These are phyloP conservation scores for Eriocheir sinensis DNA, from an alignment of 1,140 invertebrate species.

Conservation along the genomic window DNA sequence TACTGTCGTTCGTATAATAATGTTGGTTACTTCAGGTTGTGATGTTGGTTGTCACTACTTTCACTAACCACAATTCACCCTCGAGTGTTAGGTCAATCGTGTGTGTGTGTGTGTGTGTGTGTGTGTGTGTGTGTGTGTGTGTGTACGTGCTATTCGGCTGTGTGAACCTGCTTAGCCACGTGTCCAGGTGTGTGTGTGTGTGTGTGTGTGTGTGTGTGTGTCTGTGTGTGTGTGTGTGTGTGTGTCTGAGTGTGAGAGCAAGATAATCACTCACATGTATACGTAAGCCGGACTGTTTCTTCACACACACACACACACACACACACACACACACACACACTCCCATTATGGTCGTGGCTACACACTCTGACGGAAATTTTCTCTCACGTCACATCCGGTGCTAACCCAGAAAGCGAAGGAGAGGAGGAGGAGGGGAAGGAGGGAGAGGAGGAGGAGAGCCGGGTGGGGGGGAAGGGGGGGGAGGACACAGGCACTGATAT, in stretches of 20 bases:
- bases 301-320: neutral
- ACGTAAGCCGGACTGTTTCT: neutral
- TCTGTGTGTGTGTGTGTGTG: constrained; percentile 36
- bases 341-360: neutral
- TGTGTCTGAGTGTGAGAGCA: neutral
- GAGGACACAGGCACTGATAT: neutral
- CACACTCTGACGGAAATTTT: constrained; percentile 14
- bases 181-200: neutral
- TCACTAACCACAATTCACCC: neutral
- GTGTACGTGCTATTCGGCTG: neutral
- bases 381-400: neutral
- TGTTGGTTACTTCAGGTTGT: neutral
- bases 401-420: neutral
- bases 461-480: no score
- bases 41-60: neutral
- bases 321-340: neutral
- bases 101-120: neutral
- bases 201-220: constrained; percentile 32
- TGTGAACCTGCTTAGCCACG: neutral
- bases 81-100: neutral
- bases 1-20: neutral
- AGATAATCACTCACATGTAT: neutral
- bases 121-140: constrained; percentile 16
- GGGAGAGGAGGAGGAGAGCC: neutral
- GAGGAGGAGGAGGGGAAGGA: neutral